Percentiles rank a stretch among this genome's conserved stretches.
Evolutionary conservation across 2,113 vertebrate genomes (phyloP).

Genomic region (Microcebus jonahi): DNA sequence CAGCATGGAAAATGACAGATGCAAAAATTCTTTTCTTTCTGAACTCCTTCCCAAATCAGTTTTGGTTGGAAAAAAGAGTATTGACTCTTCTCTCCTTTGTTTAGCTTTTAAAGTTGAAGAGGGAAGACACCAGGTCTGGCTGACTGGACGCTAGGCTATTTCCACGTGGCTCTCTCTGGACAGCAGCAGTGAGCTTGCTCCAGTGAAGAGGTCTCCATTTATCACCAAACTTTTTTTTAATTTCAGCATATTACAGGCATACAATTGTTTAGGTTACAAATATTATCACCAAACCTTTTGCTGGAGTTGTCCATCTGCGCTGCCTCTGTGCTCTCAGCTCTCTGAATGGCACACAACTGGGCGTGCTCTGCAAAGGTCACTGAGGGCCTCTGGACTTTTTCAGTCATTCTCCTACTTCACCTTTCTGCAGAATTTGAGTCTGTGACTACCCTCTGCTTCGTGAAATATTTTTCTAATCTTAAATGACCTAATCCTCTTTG

Average conservation of each 20-base stretch:
- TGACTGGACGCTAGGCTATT: neutral
- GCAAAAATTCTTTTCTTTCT: neutral
- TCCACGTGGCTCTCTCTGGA: neutral
- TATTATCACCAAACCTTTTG: neutral
- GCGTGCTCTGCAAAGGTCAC: slow-evolving; percentile 16
- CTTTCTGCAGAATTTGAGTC: slow-evolving; percentile 59
- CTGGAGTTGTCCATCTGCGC: neutral
- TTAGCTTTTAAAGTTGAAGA: neutral
- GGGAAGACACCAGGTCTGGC: neutral
- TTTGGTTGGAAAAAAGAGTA: neutral
- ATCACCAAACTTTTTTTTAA: no score
- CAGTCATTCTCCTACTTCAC: slow-evolving; percentile 52
- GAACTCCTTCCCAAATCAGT: neutral
- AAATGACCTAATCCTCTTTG: neutral
- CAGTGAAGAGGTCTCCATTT: neutral
- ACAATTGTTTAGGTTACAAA: no score
- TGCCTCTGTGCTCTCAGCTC: neutral
- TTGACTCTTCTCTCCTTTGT: neutral
- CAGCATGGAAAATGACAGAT: neutral
- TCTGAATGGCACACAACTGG: neutral
- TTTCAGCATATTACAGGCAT: no score
- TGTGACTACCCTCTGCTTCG: neutral
- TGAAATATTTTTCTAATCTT: slow-evolving; percentile 44
- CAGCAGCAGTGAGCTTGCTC: neutral
- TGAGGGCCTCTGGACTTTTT: neutral